Conservation (phyloP, 2,113 vertebrate genomes). For the Psettodes erumei region DNA sequence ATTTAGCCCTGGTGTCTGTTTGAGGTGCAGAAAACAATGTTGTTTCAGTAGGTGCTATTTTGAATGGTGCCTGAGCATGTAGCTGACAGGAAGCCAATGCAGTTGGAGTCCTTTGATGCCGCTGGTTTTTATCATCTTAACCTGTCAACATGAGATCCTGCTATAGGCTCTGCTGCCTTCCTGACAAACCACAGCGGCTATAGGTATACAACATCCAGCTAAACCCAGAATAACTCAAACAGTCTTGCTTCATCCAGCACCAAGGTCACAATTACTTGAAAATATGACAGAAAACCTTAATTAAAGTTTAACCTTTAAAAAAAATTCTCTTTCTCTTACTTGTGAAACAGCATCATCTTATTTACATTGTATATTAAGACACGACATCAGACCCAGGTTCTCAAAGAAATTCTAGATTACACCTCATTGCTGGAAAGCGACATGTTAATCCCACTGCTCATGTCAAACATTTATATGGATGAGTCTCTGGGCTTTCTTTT, state of each 20-base stretch:
- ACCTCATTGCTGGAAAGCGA: not conserved
- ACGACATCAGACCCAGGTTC: not conserved
- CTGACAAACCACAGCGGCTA: slow-evolving; percentile 38
- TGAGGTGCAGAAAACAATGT: slow-evolving; percentile 56
- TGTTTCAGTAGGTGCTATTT: slow-evolving; percentile 62
- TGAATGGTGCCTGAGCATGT: slow-evolving; percentile 63
- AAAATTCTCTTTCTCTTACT: not conserved
- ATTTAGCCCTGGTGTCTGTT: slow-evolving; percentile 48
- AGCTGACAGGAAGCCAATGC: slow-evolving; percentile 57
- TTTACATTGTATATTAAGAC: not conserved
- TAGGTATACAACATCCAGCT: slow-evolving; percentile 31
- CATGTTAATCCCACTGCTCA: slow-evolving; percentile 24
- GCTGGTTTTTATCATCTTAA: slow-evolving; percentile 60
- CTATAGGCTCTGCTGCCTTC: slow-evolving; percentile 44
- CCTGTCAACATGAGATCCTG: slow-evolving; percentile 47
- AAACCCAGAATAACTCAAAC: slow-evolving; percentile 9
- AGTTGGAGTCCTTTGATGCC: slow-evolving; percentile 63
- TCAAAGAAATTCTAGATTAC: not conserved
- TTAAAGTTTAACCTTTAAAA: not conserved
- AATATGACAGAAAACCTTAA: not conserved
- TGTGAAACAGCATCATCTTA: not conserved
- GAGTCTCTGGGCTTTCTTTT: slow-evolving; percentile 41
- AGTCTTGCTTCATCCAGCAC: not conserved
- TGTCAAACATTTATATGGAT: slow-evolving; percentile 9
- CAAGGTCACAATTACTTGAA: not conserved